phyloP scores from a whole-genome alignment of 2,797 vertebrate genomes.

The Synanceia verrucosa region DNA sequence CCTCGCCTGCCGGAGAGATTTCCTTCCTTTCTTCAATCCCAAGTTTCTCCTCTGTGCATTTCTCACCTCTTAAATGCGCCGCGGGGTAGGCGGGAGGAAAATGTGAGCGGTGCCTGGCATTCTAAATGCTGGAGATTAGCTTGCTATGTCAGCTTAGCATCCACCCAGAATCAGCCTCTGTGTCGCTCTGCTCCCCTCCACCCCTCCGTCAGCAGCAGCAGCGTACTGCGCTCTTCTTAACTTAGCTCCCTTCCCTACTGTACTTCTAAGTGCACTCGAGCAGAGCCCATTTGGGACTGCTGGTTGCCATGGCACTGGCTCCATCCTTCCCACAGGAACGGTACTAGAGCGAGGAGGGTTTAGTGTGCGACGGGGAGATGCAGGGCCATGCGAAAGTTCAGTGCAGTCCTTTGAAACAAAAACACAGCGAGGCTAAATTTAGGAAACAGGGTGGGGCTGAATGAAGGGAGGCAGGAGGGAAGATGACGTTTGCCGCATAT shows the following conservation, averaged over 20 bases:
- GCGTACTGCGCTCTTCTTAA: slow-evolving; percentile 41
- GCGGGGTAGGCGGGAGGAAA: slow-evolving; percentile 36
- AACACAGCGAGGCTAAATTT: slow-evolving; percentile 64
- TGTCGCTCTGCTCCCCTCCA: slow-evolving; percentile 50
- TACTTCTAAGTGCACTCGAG: slow-evolving; percentile 65
- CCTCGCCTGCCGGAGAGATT: slow-evolving; percentile 43
- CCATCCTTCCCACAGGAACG: slow-evolving; percentile 72
- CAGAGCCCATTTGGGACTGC: slow-evolving; percentile 65
- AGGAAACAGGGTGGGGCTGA: slow-evolving; percentile 56
- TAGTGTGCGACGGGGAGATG: slow-evolving; percentile 57
- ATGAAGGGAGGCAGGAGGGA: slow-evolving; percentile 19
- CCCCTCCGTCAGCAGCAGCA: slow-evolving; percentile 37
- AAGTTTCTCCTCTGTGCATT: slow-evolving; percentile 44
- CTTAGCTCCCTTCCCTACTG: slow-evolving; percentile 62
- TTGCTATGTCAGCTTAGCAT: slow-evolving; percentile 69
- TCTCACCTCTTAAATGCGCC: slow-evolving; percentile 57
- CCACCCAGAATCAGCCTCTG: slow-evolving; percentile 46
- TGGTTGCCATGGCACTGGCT: slow-evolving; percentile 71
- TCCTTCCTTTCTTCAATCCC: slow-evolving; percentile 49
- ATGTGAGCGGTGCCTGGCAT: slow-evolving; percentile 49
- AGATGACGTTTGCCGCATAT: slow-evolving; percentile 53
- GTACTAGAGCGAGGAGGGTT: slow-evolving; percentile 34
- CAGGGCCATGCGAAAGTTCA: slow-evolving; percentile 81
- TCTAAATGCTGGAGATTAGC: slow-evolving; percentile 71
- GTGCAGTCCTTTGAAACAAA: slow-evolving; percentile 52